These are phyloP conservation scores for Orientallactaga bullata DNA, from an alignment of 2,113 vertebrate genomes.

Conservation along the genomic window DNA sequence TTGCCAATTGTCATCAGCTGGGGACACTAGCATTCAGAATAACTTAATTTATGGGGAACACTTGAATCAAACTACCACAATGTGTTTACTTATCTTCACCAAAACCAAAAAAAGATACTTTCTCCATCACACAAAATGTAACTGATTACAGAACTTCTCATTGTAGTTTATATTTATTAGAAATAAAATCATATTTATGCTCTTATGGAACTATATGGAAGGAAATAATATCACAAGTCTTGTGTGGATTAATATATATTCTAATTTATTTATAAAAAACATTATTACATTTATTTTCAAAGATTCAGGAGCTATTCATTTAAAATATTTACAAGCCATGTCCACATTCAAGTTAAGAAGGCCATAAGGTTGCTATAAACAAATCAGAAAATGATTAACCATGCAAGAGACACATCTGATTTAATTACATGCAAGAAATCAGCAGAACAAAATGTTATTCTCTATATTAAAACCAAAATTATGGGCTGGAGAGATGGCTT, in stretches of 20 bases:
- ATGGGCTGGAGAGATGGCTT: no score
- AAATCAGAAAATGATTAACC: conserved; percentile 69
- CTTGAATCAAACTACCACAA: no score
- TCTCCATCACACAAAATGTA: not conserved
- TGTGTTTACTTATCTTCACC: not conserved
- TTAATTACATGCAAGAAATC: conserved; percentile 66
- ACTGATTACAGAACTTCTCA: not conserved
- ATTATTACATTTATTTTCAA: conserved; percentile 55
- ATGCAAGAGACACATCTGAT: conserved; percentile 27
- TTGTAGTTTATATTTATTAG: not conserved
- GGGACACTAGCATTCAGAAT: no score
- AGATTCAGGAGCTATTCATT: conserved; percentile 64
- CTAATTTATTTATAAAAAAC: not conserved
- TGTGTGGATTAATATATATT: conserved; percentile 24
- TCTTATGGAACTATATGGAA: not conserved
- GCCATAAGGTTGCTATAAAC: conserved; percentile 49
- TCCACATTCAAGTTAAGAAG: conserved; percentile 73
- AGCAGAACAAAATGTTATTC: conserved; percentile 56
- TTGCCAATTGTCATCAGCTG: no score
- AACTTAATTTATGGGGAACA: no score
- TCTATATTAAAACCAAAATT: not conserved
- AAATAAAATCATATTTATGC: not conserved
- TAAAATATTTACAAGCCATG: conserved; percentile 67
- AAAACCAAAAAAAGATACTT: not conserved
- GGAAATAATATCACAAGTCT: conserved; percentile 27